Evolutionary conservation across 2,888 invertebrate species (phyloP), one percentile per base, ranked within the genome.

Genomic region (Andrena praecox): DNA sequence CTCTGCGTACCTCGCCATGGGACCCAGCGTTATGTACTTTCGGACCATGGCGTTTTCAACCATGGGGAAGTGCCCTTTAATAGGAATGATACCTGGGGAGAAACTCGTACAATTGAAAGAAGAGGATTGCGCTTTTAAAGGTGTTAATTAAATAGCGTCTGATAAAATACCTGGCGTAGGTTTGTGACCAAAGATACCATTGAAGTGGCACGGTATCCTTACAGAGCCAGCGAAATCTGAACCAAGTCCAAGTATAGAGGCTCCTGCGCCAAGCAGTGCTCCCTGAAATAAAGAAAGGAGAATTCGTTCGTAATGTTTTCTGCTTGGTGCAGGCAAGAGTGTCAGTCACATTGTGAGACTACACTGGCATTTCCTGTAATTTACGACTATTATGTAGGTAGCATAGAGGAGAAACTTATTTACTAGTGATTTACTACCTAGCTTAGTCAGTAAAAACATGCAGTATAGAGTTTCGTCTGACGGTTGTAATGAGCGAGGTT

Each of bases 211-310:
- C 0, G 98, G 98, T 91, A 98, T 94, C 33, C 98, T 95, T 88
- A 98, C 97, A 70, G 98, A 98, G 68, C 98, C 98, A 8, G 96
- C 98, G 88, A 98, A 96, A 94, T 98, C 98, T 0, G 98, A 98
- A 3, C 97, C 97, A 85, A 98, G 94, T 80, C 98, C 97, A 89
- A 98, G 95, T 0, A 97, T 93, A 0, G 97, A 96, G 20, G 97
- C 98, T 12, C 96, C 98, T 71, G 96, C 94, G 1, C 96, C 96
- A 66, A 97, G 93, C 33, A 98, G 92, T 2, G 97, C 96, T 0
- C 95, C 97, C 97, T 97, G 90, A 20, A 91, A 80, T 35, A 16
- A 5, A 63, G 12, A 31, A 24, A 69, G n/a, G 6, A 27, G 20
- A 12, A 33, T 42, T 42, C 12, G 42, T 42, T 12, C 12, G 42